Base-by-base conservation (phyloP, 2,888 invertebrate species). In the Synanthedon vespiformis region DNA sequence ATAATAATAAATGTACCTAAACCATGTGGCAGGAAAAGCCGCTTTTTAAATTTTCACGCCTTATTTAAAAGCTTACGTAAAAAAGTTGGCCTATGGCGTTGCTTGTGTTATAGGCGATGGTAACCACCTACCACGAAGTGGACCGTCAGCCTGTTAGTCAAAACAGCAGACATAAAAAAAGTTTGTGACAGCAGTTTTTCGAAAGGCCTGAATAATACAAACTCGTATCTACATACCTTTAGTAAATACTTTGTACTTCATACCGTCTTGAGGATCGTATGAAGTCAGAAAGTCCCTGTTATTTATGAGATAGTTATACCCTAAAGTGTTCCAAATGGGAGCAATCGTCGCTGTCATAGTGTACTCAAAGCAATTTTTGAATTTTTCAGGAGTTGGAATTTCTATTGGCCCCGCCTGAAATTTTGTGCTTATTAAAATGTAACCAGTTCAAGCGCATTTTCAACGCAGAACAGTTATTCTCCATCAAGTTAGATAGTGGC, bases 311-410 rank as follows among this genome's bases (percentile, higher is more conserved):
- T 82, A 79, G 56, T 74, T 68, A 41, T 60, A 63, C 40, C 77
- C 80, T 22, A 87, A 53, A 1, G 64, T 65, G 61, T 83, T 85
- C 84, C 86, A 87, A 5, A 56, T 49, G 2, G 87, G 87, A 34
- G 86, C 84, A 2, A 86, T 59, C 66, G 74, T 80, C 48, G 87
- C 87, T 1, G 71, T 74, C 68, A 86, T 64, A 22, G 87, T 82
- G 58, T 86, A 87, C 54, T 65, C 64, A 56, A 85, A 85, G 67
- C 85, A 85, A 65, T 71, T 70, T 59, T 74, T 63, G 57, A 71
- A 82, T 40, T 75, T 66, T 54, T 84, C 81, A 11, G 68, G 54
- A 3, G 75, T 71, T 2, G 70, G 66, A 13, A 59, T 55, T 52
- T 61, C 65, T 53, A 85, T 77, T 27, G 53, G 61, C 12, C 80